Evolutionary conservation across 2,888 invertebrate species (phyloP).

Genomic region (Hirtodrosophila trivittata): DNA sequence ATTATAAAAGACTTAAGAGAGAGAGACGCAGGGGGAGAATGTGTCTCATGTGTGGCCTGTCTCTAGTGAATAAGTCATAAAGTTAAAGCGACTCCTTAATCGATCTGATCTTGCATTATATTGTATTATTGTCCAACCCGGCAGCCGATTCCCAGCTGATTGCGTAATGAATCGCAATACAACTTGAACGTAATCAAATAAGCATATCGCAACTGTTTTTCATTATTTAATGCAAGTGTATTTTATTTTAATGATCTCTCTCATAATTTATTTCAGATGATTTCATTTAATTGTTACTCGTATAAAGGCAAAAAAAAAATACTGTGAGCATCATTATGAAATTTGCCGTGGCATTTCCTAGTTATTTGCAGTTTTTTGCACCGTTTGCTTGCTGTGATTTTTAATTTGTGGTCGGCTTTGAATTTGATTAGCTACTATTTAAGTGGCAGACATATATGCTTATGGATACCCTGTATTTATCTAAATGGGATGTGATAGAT

Average conservation of each 20-base stretch:
- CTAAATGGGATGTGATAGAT: not conserved
- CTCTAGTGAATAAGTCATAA: too few species aligned
- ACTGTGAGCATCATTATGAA: conserved; percentile 41
- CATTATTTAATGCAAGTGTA: conserved; percentile 20
- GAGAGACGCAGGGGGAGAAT: too few species aligned
- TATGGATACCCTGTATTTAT: conserved; percentile 1
- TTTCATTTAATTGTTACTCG: conserved; percentile 58
- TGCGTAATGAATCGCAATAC: conserved; percentile 47
- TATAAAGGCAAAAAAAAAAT: conserved; percentile 31
- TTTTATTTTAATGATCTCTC: conserved; percentile 62
- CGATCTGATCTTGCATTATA: conserved; percentile 33
- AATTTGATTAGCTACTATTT: conserved; percentile 42
- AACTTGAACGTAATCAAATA: conserved; percentile 25
- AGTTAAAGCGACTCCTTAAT: conserved; percentile 11
- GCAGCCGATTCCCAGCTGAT: conserved; percentile 24
- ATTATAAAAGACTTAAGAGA: too few species aligned
- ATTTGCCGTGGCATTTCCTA: conserved; percentile 34
- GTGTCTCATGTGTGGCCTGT: too few species aligned
- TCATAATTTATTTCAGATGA: conserved; percentile 63
- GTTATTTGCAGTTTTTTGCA: conserved; percentile 33
- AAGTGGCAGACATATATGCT: conserved; percentile 1
- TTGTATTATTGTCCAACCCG: conserved; percentile 25
- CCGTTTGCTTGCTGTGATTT: conserved; percentile 50
- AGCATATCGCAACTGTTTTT: conserved; percentile 24
- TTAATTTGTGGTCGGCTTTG: conserved; percentile 43